phyloP scores from a whole-genome alignment of 1,140 invertebrate species.

The Drosophila tropicalis region DNA sequence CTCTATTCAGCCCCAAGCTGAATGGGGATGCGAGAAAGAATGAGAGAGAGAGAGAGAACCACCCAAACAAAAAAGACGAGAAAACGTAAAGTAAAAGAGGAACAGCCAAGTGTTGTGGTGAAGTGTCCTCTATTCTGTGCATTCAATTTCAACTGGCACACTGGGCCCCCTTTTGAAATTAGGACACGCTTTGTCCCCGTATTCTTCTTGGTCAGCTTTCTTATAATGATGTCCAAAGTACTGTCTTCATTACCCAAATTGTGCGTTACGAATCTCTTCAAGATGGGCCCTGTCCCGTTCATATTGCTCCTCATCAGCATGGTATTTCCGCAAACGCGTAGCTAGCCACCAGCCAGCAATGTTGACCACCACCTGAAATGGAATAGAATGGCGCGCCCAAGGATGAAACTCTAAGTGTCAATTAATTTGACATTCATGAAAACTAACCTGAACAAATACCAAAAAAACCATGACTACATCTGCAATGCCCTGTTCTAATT shows the following conservation, averaged over 20 bases:
- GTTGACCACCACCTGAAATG: not conserved
- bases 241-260: not conserved
- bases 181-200: not conserved
- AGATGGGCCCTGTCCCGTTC: not conserved
- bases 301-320: conserved; percentile 4
- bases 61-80: not conserved
- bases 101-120: conserved; percentile 1
- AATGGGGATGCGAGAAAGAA: not conserved
- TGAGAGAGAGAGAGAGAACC: not conserved
- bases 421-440: not conserved
- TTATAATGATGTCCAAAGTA: not conserved
- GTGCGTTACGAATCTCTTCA: conserved; percentile 9
- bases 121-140: conserved; percentile 8
- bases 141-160: not conserved
- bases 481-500: not conserved
- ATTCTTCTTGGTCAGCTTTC: not conserved
- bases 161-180: not conserved
- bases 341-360: conserved; percentile 19
- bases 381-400: too few species aligned
- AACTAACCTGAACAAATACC: conserved; percentile 2
- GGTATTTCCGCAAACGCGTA: not conserved
- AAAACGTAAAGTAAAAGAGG: not conserved
- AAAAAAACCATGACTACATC: not conserved
- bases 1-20: conserved; percentile 1
- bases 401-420: not conserved